Evolutionary conservation across 2,888 invertebrate genomes (phyloP).

Genomic region (Sminthurinus aureus): DNA sequence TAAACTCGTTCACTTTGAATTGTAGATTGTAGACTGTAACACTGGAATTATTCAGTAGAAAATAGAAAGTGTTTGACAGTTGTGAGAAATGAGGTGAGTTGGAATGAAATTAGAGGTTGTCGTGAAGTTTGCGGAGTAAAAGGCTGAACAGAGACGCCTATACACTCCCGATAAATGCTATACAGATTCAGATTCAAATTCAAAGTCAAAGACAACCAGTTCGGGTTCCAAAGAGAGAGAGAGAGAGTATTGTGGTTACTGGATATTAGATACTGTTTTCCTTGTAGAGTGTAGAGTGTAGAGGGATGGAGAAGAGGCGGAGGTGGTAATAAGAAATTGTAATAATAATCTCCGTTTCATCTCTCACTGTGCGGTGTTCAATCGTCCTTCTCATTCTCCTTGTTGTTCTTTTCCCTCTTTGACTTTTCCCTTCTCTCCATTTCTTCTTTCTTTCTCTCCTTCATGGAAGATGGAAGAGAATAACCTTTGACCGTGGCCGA

Average conservation of each 20-base stretch:
- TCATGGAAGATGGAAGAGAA: slow-evolving; percentile 26
- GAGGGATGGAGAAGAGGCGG: slow-evolving; percentile 42
- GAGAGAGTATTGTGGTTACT: background rate
- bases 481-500: slow-evolving; percentile 60
- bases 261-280: background rate
- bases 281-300: background rate
- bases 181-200: too few species aligned
- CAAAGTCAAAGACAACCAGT: too few species aligned
- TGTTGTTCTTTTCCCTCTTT: too few species aligned
- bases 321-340: slow-evolving; percentile 55
- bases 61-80: slow-evolving; percentile 33
- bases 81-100: slow-evolving; percentile 43
- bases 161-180: background rate
- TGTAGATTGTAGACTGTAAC: too few species aligned
- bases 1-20: too few species aligned
- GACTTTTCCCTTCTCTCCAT: too few species aligned
- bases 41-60: too few species aligned
- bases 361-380: slow-evolving; percentile 10
- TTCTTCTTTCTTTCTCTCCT: too few species aligned
- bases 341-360: slow-evolving; percentile 44
- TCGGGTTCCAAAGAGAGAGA: too few species aligned
- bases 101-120: slow-evolving; percentile 57
- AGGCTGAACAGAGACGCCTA: slow-evolving; percentile 51
- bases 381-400: too few species aligned
- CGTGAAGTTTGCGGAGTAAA: slow-evolving; percentile 50